Conservation (phyloP, 2,797 vertebrate genomes). For the Sparidentex hasta region DNA sequence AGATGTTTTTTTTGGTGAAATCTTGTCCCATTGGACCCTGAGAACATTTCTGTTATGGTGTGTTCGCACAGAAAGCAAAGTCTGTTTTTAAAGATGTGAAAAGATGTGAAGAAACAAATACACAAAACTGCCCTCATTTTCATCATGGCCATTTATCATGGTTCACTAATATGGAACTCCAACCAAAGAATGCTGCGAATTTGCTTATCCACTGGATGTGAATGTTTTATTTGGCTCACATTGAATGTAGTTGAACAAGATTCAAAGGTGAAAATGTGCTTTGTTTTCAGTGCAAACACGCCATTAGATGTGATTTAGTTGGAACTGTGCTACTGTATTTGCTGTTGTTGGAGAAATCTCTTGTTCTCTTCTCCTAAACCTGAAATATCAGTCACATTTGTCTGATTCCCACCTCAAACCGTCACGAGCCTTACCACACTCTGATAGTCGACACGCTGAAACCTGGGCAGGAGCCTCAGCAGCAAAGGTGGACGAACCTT, state of each 20-base stretch:
- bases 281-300: too few species aligned
- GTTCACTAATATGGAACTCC: too few species aligned
- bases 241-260: too few species aligned
- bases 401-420: background rate
- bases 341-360: background rate
- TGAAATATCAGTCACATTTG: conserved; percentile 16
- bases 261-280: too few species aligned
- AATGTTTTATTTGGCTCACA: too few species aligned
- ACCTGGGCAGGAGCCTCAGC: conserved; percentile 46
- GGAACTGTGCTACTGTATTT: conserved; percentile 3
- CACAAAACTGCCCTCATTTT: too few species aligned
- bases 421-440: conserved; percentile 5
- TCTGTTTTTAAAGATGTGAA: too few species aligned
- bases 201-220: too few species aligned
- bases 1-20: background rate
- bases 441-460: conserved; percentile 59
- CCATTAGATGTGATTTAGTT: conserved; percentile 10
- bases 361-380: conserved; percentile 25
- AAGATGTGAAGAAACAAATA: too few species aligned
- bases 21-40: conserved; percentile 52
- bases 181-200: too few species aligned
- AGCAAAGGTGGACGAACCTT: conserved; percentile 13
- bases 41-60: conserved; percentile 45
- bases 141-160: too few species aligned
- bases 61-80: too few species aligned